Evolutionary conservation across 2,888 invertebrate genomes (phyloP), one percentile per base, ranked within the genome.

Genomic region (Pharmacophagus antenor): DNA sequence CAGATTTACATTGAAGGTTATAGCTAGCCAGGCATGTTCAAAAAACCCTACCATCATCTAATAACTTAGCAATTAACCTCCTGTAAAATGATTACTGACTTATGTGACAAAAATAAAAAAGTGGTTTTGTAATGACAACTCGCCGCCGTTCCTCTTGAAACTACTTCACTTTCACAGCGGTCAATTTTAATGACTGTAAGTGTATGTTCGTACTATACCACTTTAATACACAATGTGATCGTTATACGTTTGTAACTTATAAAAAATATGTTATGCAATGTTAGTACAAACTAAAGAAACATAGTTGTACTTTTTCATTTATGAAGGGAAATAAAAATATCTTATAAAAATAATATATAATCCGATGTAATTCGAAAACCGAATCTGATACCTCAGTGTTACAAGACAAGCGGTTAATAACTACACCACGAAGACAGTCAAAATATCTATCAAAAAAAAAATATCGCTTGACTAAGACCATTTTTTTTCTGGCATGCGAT

Each of bases 111-210:
- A 22, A 47, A 23, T 3, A 49, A 51, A 37, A 7, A 31, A 10
- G 31, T 37, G 4, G 23, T n/a, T 25, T 49, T 49, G 27, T 10
- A 42, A 52, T 52, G 22, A 52, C 41, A 12, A 22, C 22, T 25
- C 25, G 18, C 23, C 10, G 27, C 4, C 22, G 22, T 27, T 22
- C 46, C 47, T 55, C 55, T 48, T 55, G 20, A 55, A 55, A 47
- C 47, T 31, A 55, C 47, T 55, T 37, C 17, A 47, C 20, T 31
- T 37, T 37, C 22, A 20, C 44, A 23, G 53, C 44, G 20, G 44
- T 55, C 54, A 55, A 55, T 46, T 55, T 55, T 55, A 55, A 47
- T 47, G 47, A 47, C n/a, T 44, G 54, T 7, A 21, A 21, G 51
- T 21, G 31, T 2, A 51, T 20, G 50, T 51, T 51, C 42, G 27